Evolutionary conservation across 2,113 vertebrate genomes (phyloP), one percentile per base, ranked within the genome.

Genomic region (Polyodon spathula): DNA sequence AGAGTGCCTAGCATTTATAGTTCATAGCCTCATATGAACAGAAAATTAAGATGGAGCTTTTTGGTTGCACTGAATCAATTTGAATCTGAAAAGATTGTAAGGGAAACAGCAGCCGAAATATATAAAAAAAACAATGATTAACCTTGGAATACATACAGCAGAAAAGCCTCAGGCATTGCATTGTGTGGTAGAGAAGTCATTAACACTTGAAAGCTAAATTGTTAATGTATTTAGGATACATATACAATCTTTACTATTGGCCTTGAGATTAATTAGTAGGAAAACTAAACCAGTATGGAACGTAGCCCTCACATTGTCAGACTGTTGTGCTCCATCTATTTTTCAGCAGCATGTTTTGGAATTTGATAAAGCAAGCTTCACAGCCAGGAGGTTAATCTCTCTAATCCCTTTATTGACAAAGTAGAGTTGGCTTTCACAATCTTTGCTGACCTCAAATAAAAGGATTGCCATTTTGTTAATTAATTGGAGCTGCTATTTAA

Each of bases 391-490:
- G 58, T 60, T 60, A 60, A 60, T 60, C 46, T 38, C 37, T 38
- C 46, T 60, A 50, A 60, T 50, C 58, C 58, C 58, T 37, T 60
- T 39, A 50, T 48, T 50, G 58, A 15, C n/a, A n/a, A n/a, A n/a
- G n/a, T n/a, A n/a, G 37, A n/a, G 37, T 60, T 48, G 44, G 40
- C 15, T 5, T 1, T 27, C 37, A 10, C 10, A n/a, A n/a, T 50
- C 42, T 39, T 50, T 11, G 44, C 58, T 60, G 46, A 50, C 58
- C 44, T 15, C 3, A 37, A 48, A 41, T 60, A 60, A 50, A 60
- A 48, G 42, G 43, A 60, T 60, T 60, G 46, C 46, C 46, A 39
- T 60, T 60, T 37, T 60, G 15, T 27, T 60, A 60, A 60, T 60
- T 60, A 60, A 60, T 50, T 60, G n/a, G n/a, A n/a, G n/a, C n/a